Conservation (phyloP, 2,113 vertebrate species). For the Bungarus multicinctus region DNA sequence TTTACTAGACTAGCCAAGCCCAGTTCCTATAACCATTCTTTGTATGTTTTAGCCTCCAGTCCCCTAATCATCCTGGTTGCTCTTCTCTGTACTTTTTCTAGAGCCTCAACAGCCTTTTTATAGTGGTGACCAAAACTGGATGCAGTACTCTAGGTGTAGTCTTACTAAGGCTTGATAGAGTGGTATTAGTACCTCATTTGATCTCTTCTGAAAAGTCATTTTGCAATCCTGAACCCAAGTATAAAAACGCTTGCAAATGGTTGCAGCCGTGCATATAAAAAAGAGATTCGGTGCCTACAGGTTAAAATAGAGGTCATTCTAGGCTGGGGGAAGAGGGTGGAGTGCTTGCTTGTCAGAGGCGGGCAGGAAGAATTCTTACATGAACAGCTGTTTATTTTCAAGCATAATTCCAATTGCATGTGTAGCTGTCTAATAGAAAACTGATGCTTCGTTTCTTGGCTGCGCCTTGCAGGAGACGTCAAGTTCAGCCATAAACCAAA, state of each 20-base stretch:
- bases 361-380: not conserved
- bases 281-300: not conserved
- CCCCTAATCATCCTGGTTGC: no score
- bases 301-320: not conserved
- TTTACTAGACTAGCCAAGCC: no score
- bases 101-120: no score
- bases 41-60: no score
- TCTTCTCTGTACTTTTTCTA: no score
- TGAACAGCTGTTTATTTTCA: slow-evolving; percentile 10
- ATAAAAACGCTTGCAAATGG: not conserved
- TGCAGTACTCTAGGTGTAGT: no score
- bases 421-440: slow-evolving; percentile 12
- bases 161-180: no score
- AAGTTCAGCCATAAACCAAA: not conserved
- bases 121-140: no score
- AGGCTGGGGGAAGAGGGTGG: not conserved
- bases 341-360: not conserved
- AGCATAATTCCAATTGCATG: slow-evolving; percentile 7
- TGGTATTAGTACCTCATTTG: no score
- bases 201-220: not conserved
- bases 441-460: slow-evolving; percentile 14
- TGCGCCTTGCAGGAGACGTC: not conserved
- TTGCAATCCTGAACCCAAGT: not conserved
- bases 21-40: no score
- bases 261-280: no score